Conservation (phyloP, 2,888 invertebrate genomes). For the Fissipunctia ypsillon region DNA sequence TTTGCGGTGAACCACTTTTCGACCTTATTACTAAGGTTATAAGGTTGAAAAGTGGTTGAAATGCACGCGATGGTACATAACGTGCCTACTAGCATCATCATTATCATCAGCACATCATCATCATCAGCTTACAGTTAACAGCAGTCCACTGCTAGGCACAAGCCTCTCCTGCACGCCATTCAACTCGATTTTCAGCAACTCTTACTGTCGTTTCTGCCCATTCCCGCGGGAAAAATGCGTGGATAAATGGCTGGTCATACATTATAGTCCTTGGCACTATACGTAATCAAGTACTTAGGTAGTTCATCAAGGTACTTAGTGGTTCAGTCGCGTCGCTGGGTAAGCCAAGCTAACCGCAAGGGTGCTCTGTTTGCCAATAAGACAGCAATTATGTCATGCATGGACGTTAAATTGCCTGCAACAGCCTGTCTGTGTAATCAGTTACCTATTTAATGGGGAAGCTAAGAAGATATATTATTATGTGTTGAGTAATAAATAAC, state of each 20-base stretch:
- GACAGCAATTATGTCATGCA: conserved; percentile 18
- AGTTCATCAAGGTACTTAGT: conserved; percentile 23
- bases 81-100: background rate
- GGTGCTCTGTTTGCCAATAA: conserved; percentile 38
- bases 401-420: conserved; percentile 21
- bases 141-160: too few species aligned
- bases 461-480: conserved; percentile 1
- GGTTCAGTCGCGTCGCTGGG: background rate
- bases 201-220: background rate
- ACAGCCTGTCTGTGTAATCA: conserved; percentile 25
- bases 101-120: too few species aligned
- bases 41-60: too few species aligned
- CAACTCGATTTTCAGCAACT: too few species aligned
- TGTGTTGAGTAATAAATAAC: background rate
- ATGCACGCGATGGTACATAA: too few species aligned
- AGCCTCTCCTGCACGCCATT: too few species aligned
- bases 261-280: conserved; percentile 28
- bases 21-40: too few species aligned
- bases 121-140: too few species aligned
- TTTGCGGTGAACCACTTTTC: too few species aligned
- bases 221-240: background rate
- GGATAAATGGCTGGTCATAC: background rate
- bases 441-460: background rate
- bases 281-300: conserved; percentile 25
- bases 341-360: conserved; percentile 10